Conservation (phyloP, 2,113 vertebrate genomes). For the Leptobrachium ailaonicum region DNA sequence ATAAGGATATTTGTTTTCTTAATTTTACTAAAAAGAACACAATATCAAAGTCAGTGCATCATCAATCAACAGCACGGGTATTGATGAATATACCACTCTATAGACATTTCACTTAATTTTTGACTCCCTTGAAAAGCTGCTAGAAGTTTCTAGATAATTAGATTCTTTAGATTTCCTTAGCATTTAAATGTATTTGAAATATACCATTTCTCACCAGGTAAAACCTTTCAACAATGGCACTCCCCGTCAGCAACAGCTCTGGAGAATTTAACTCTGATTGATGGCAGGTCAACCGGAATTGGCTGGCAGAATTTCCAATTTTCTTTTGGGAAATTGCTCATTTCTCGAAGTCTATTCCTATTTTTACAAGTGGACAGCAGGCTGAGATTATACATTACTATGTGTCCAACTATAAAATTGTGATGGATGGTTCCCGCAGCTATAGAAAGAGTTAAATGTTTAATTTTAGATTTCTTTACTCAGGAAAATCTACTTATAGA, state of each 20-base stretch:
- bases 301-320: slow-evolving; percentile 84
- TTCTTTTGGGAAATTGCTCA: slow-evolving; percentile 87
- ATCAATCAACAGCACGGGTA: slow-evolving; percentile 43
- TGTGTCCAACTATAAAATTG: slow-evolving; percentile 81
- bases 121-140: slow-evolving; percentile 65
- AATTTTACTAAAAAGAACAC: slow-evolving; percentile 2
- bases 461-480: slow-evolving; percentile 55
- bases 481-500: background rate
- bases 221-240: slow-evolving; percentile 74
- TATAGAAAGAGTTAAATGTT: slow-evolving; percentile 76
- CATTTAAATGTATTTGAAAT: slow-evolving; percentile 77
- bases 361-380: slow-evolving; percentile 82
- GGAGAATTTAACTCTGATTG: slow-evolving; percentile 83
- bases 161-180: slow-evolving; percentile 67
- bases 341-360: slow-evolving; percentile 81
- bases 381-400: slow-evolving; percentile 83
- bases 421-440: slow-evolving; percentile 76
- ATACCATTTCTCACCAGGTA: slow-evolving; percentile 80
- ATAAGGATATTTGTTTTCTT: slow-evolving; percentile 15
- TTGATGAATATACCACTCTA: slow-evolving; percentile 55
- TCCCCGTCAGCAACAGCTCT: slow-evolving; percentile 73
- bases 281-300: slow-evolving; percentile 81
- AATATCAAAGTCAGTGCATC: slow-evolving; percentile 10
- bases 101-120: slow-evolving; percentile 65
- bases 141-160: slow-evolving; percentile 74